Evolutionary conservation across 2,888 invertebrate genomes (phyloP).

Genomic region (Dichetophora obliterata): DNA sequence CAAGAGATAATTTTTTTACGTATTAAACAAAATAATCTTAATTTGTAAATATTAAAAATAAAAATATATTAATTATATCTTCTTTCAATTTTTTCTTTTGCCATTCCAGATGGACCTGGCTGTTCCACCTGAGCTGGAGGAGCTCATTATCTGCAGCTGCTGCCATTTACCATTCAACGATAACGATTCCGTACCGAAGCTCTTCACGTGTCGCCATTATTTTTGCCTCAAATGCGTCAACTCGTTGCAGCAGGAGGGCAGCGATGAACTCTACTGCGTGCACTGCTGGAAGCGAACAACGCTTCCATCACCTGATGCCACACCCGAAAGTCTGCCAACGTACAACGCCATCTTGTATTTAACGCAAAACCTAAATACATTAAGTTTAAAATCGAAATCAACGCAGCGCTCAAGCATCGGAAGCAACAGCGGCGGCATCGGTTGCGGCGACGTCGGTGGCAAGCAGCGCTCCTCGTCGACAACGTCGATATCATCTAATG

Average conservation of each 20-base stretch:
- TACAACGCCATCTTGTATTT: constrained; percentile 78
- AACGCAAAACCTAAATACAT: constrained; percentile 74
- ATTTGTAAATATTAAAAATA: too few relatives aligned
- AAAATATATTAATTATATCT: background rate
- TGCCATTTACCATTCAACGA: constrained; percentile 83
- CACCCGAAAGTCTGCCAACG: constrained; percentile 78
- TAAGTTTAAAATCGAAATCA: constrained; percentile 70
- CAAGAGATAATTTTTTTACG: background rate
- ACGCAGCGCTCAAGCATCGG: constrained; percentile 16
- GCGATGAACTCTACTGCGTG: constrained; percentile 79
- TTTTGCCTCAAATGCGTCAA: constrained; percentile 83
- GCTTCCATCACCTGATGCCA: constrained; percentile 75
- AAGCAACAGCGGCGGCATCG: constrained; percentile 22
- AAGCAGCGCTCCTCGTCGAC: constrained; percentile 52
- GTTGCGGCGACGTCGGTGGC: constrained; percentile 15
- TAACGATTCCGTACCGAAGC: constrained; percentile 79
- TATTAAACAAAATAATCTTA: background rate
- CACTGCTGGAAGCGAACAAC: constrained; percentile 83
- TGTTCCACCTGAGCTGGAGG: constrained; percentile 78
- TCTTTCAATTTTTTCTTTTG: background rate
- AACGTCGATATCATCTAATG: constrained; percentile 48
- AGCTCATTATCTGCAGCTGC: constrained; percentile 81
- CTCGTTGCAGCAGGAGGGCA: constrained; percentile 77
- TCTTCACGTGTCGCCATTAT: constrained; percentile 82
- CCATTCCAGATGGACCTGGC: constrained; percentile 73